Evolutionary conservation across 1,140 invertebrate genomes (phyloP).

Genomic region (Notospermus geniculatus): DNA sequence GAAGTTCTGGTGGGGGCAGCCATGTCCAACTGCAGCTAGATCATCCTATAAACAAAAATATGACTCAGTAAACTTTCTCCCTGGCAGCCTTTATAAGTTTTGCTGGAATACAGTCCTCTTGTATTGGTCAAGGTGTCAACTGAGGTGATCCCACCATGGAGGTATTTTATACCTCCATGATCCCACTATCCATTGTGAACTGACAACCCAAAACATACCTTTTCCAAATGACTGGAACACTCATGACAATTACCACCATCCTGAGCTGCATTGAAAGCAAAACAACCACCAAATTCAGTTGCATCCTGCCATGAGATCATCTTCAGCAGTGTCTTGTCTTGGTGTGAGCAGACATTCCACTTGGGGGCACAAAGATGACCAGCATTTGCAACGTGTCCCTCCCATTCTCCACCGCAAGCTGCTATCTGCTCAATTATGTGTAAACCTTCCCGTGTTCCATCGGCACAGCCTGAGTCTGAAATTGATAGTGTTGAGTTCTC

Average conservation of each 20-base stretch:
- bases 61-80: neutral
- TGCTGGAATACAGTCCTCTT: too few relatives aligned
- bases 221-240: constrained; percentile 33
- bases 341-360: constrained; percentile 48
- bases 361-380: constrained; percentile 39
- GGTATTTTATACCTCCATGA: too few relatives aligned
- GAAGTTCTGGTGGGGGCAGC: constrained; percentile 42
- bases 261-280: constrained; percentile 49
- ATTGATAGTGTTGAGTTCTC: too few relatives aligned
- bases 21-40: constrained; percentile 47
- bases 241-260: constrained; percentile 46
- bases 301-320: constrained; percentile 46
- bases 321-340: constrained; percentile 31
- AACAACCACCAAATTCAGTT: constrained; percentile 40
- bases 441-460: constrained; percentile 41
- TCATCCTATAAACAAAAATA: constrained; percentile 40
- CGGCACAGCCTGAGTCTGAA: constrained; percentile 36
- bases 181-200: neutral
- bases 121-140: neutral
- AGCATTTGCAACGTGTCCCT: constrained; percentile 43
- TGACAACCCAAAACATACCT: constrained; percentile 21
- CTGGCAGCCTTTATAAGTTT: too few relatives aligned
- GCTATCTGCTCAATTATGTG: constrained; percentile 35
- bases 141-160: too few relatives aligned
- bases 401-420: constrained; percentile 45